Evolutionary conservation across 1,140 invertebrate genomes (phyloP).

Genomic region (Caenorhabditis remanei): DNA sequence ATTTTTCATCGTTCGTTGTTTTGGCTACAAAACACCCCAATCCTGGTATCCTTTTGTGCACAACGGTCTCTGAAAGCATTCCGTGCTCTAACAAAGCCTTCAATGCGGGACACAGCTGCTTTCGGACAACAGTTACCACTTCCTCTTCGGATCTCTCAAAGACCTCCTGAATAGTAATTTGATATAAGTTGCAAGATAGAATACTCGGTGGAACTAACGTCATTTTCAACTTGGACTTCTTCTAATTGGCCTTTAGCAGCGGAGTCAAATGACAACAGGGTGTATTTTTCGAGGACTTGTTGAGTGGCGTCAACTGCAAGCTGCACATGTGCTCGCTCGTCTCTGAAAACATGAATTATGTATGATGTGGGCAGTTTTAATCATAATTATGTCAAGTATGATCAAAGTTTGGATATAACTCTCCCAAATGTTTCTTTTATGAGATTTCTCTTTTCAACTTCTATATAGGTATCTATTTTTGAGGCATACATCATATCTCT

Average conservation of each 20-base stretch:
- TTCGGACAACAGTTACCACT: slow-evolving; percentile 89
- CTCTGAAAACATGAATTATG: slow-evolving; percentile 80
- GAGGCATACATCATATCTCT: too few species aligned
- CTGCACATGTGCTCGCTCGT: slow-evolving; percentile 91
- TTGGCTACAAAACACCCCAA: slow-evolving; percentile 86
- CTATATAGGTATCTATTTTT: too few species aligned
- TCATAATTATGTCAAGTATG: background rate
- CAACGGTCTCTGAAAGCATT: slow-evolving; percentile 78
- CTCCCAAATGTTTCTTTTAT: too few species aligned
- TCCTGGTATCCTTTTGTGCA: slow-evolving; percentile 84
- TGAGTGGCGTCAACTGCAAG: slow-evolving; percentile 87
- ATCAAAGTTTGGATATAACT: too few species aligned
- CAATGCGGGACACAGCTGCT: slow-evolving; percentile 89
- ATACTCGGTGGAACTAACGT: slow-evolving; percentile 12
- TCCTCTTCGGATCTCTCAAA: slow-evolving; percentile 82
- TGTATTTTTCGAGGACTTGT: slow-evolving; percentile 79
- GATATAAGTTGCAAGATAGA: slow-evolving; percentile 8
- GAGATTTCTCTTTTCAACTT: too few species aligned
- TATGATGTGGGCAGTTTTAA: background rate
- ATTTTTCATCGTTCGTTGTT: slow-evolving; percentile 48
- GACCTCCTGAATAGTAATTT: slow-evolving; percentile 78
- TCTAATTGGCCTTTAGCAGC: slow-evolving; percentile 22
- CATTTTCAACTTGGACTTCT: slow-evolving; percentile 64
- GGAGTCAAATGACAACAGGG: slow-evolving; percentile 71
- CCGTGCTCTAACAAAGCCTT: slow-evolving; percentile 95